Percentiles rank a stretch among this genome's conserved stretches.
phyloP scores from a whole-genome alignment of 2,113 vertebrate species.

The Oplegnathus fasciatus region DNA sequence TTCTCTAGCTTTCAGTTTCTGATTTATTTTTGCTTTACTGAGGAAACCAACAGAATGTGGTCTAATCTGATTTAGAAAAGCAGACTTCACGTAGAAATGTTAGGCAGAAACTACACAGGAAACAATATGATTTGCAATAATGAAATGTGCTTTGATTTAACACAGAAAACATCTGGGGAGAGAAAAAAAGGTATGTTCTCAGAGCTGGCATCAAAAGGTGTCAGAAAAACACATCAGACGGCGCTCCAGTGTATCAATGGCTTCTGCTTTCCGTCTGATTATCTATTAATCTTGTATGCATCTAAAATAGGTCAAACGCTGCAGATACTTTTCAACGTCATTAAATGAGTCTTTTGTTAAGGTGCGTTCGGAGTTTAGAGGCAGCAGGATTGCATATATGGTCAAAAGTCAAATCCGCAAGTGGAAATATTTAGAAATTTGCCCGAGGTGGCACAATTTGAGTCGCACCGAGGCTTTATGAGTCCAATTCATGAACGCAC shows the following conservation, averaged over 20 bases:
- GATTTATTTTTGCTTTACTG: background rate
- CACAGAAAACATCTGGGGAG: slow-evolving; percentile 11
- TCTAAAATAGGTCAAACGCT: slow-evolving; percentile 55
- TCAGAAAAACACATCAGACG: slow-evolving; percentile 26
- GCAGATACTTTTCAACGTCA: background rate
- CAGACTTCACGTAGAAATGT: background rate
- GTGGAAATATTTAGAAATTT: background rate
- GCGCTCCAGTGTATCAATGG: background rate
- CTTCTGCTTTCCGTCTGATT: slow-evolving; percentile 7
- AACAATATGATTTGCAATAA: slow-evolving; percentile 22
- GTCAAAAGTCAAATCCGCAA: background rate
- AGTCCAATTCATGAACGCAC: background rate
- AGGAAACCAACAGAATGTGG: slow-evolving; percentile 5
- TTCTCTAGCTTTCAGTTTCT: background rate
- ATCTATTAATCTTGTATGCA: slow-evolving; percentile 37
- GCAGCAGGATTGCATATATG: background rate
- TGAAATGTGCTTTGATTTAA: slow-evolving; percentile 58
- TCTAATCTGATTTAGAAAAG: slow-evolving; percentile 29
- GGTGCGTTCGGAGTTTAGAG: slow-evolving; percentile 6
- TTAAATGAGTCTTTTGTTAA: slow-evolving; percentile 3
- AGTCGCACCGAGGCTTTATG: no score
- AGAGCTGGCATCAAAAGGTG: slow-evolving; percentile 34
- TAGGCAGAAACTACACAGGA: background rate
- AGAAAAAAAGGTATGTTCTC: background rate
- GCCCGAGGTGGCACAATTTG: background rate